Conservation (phyloP, 2,888 invertebrate species). For the Syrphus vitripennis region DNA sequence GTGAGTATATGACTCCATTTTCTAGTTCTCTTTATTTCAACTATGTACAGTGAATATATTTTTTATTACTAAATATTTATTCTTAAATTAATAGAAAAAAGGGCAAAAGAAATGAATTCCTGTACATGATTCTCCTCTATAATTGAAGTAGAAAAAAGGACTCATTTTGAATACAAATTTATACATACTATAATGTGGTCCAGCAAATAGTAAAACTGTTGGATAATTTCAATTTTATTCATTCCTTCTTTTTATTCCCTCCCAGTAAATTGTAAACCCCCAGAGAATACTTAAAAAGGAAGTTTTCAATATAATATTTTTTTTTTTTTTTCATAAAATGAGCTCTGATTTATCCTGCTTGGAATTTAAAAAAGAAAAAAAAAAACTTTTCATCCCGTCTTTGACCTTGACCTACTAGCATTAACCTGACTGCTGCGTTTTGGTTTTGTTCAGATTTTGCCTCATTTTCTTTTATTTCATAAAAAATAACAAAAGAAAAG, state of each 20-base stretch:
- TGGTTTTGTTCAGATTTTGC: slow-evolving; percentile 10
- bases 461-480: slow-evolving; percentile 1
- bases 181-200: no score
- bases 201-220: background rate
- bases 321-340: background rate
- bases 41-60: no score
- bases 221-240: slow-evolving; percentile 7
- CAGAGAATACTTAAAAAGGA: background rate
- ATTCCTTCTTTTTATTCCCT: background rate
- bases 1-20: no score
- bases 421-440: slow-evolving; percentile 32
- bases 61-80: background rate
- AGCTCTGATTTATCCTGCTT: background rate
- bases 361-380: background rate
- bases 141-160: background rate
- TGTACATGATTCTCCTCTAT: background rate
- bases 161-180: slow-evolving; percentile 7
- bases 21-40: no score
- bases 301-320: background rate
- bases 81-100: background rate
- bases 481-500: background rate
- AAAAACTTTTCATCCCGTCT: background rate
- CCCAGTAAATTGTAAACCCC: background rate
- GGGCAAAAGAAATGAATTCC: background rate
- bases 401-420: slow-evolving; percentile 38